These are phyloP conservation scores for Campoletis sonorensis DNA, from an alignment of 1,140 invertebrate genomes.

Conservation along the genomic window DNA sequence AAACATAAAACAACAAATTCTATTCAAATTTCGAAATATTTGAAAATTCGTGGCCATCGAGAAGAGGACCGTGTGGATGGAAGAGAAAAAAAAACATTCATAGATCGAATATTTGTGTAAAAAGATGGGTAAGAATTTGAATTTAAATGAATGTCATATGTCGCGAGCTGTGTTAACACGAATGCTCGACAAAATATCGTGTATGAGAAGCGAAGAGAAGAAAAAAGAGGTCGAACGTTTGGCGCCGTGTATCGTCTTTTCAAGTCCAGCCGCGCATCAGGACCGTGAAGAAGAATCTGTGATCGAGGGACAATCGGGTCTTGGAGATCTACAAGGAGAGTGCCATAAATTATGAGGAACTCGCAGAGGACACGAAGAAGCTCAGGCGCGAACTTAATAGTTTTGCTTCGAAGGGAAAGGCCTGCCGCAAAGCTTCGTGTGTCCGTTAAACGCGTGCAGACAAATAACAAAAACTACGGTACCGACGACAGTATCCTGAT, in stretches of 20 bases:
- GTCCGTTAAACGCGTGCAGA: neutral
- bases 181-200: neutral
- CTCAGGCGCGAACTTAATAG: conserved; percentile 18
- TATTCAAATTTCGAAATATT: too few relatives aligned
- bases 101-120: neutral
- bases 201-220: neutral
- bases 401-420: neutral
- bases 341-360: conserved; percentile 3
- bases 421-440: neutral
- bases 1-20: too few relatives aligned
- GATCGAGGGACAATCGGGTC: conserved; percentile 13
- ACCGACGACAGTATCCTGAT: neutral
- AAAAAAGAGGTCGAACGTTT: neutral
- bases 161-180: neutral
- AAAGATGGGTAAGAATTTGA: neutral
- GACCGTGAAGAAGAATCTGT: neutral
- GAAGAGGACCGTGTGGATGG: neutral
- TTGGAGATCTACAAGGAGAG: conserved; percentile 6
- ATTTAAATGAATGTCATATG: neutral
- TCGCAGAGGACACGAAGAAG: conserved; percentile 6
- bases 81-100: neutral
- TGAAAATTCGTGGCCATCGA: neutral
- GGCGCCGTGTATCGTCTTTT: conserved; percentile 9
- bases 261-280: neutral
- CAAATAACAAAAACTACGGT: neutral